Base-by-base conservation (phyloP, 2,888 invertebrate genomes). In the Celastrina argiolus region DNA sequence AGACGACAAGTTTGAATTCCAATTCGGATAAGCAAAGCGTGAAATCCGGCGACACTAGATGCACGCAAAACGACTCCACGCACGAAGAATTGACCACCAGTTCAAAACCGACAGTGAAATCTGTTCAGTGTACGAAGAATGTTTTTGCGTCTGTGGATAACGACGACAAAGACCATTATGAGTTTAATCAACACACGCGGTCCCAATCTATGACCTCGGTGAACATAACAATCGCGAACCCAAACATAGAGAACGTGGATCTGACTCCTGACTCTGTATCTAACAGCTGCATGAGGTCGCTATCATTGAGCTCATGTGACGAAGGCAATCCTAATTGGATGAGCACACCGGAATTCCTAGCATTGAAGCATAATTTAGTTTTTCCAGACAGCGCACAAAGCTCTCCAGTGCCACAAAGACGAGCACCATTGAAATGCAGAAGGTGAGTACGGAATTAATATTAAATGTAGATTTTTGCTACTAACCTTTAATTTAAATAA, bases 341-440 rank as follows among this genome's bases (percentile, higher is more conserved):
- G 93, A 93, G 93, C 68, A 96, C 96, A 0, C 96, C 96, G 0
- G 96, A 96, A 78, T 92, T 96, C 65, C 80, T 96, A 68, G 96
- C 96, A 1, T 91, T 96, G 69, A 96, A 96, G 78, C 96, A 96
- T 77, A 96, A 96, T 81, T 85, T 96, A 70, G 94, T 94, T 51
- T 96, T 96, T 81, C 96, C 96, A 1, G 96, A 96, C 69, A 96
- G 96, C 78, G 94, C 94, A 12, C 95, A 94, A 63, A 95, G 95
- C 45, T 96, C 96, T 0, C 96, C 96, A 0, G 94, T 96, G 31
- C 92, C 94, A 56, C 93, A 93, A 59, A 92, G 94, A 63, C 93
- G 93, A 74, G 87, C 91, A 7, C 92, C 93, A 65, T 85, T 94
- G 67, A 94, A 94, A 87, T 94, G 94, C 81, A 87, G 94, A 81